Conservation (phyloP, 1,140 invertebrate genomes). For the Brachionus manjavacas region DNA sequence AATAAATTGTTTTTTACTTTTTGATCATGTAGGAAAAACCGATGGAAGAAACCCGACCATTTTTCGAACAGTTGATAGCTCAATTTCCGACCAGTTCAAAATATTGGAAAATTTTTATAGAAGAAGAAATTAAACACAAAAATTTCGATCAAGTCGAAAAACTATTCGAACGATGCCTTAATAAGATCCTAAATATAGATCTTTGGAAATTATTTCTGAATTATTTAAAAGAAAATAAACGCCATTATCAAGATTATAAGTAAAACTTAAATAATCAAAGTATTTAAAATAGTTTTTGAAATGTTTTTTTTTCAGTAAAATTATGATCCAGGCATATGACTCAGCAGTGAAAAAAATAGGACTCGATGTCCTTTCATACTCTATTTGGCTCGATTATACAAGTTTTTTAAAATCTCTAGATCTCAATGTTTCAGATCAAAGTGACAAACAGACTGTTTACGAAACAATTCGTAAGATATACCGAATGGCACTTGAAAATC, state of each 20-base stretch:
- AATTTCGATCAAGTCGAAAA: conserved; percentile 97
- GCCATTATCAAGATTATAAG: conserved; percentile 85
- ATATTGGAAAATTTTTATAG: conserved; percentile 99
- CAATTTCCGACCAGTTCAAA: conserved; percentile 91
- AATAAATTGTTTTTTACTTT: background rate
- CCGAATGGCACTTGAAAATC: conserved; percentile 86
- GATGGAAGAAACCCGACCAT: conserved; percentile 79
- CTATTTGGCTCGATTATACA: conserved; percentile 95
- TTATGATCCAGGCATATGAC: conserved; percentile 98
- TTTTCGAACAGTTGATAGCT: conserved; percentile 85
- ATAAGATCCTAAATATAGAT: conserved; percentile 96
- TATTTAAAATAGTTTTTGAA: too few species aligned
- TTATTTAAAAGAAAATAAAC: conserved; percentile 98
- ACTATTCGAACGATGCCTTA: conserved; percentile 93
- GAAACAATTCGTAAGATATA: conserved; percentile 82
- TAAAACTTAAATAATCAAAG: conserved; percentile 60
- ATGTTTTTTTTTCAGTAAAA: conserved; percentile 70
- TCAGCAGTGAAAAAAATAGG: conserved; percentile 98
- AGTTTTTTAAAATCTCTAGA: conserved; percentile 66
- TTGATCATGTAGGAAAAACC: conserved; percentile 67
- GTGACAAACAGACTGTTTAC: background rate
- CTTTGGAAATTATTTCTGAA: conserved; percentile 94
- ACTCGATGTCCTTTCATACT: conserved; percentile 89
- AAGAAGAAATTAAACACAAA: conserved; percentile 76
- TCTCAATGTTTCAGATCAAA: background rate